A percentile compares a stretch with the other conserved stretches of the same genome.
phyloP scores from a whole-genome alignment of 2,113 vertebrate genomes.

The Sterrhoptilus dennistouni region DNA sequence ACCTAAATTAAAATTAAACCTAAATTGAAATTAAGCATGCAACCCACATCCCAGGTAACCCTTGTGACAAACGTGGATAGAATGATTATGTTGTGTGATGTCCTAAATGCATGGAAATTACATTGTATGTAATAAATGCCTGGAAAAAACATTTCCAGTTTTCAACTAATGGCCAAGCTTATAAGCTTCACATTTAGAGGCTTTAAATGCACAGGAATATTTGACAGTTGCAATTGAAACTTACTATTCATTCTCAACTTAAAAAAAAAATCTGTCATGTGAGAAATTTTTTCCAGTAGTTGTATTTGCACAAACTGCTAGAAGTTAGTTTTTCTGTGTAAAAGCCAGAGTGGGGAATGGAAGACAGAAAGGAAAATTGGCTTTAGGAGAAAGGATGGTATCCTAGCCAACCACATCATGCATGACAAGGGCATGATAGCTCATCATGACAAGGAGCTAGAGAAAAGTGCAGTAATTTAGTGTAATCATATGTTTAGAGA shows the following conservation, averaged over 20 bases:
- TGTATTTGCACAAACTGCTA: background rate
- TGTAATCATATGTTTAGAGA: background rate
- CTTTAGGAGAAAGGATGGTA: background rate
- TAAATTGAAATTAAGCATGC: background rate
- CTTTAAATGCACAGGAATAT: background rate
- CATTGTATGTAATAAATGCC: background rate
- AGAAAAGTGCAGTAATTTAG: background rate
- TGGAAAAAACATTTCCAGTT: background rate
- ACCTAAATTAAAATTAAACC: background rate
- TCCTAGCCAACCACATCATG: background rate
- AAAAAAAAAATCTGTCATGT: background rate
- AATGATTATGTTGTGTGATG: background rate
- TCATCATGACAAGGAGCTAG: background rate
- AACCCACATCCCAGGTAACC: background rate
- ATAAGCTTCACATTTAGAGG: background rate
- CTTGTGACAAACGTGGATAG: background rate
- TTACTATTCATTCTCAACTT: background rate
- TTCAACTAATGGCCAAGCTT: background rate
- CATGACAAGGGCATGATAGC: background rate
- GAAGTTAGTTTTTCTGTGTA: background rate
- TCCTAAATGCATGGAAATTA: background rate
- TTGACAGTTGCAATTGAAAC: background rate
- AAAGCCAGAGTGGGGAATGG: background rate
- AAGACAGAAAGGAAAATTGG: background rate
- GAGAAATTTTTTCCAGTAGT: background rate